Evolutionary conservation across 2,113 vertebrate genomes (phyloP).

Genomic region (Polyodon spathula): DNA sequence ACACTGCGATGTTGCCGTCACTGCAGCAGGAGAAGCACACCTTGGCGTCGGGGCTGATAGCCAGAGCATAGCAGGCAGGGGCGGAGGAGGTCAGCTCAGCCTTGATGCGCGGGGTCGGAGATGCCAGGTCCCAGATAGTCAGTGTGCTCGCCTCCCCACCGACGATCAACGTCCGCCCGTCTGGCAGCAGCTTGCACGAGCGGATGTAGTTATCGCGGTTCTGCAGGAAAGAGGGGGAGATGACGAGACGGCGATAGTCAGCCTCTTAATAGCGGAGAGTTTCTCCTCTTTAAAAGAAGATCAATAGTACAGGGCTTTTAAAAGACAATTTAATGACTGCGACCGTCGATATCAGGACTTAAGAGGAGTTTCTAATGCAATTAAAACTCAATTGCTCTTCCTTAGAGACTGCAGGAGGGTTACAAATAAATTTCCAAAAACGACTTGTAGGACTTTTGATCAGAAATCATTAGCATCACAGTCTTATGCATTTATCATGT

Average conservation of each 20-base stretch:
- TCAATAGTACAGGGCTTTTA: conserved; percentile 44
- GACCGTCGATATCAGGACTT: conserved; percentile 44
- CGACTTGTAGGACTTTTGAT: too few relatives aligned
- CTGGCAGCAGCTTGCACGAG: conserved; percentile 91
- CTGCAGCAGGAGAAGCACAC: conserved; percentile 99
- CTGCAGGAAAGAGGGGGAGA: conserved; percentile 42
- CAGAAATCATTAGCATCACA: too few relatives aligned
- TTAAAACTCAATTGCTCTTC: conserved; percentile 24
- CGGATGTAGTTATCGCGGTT: conserved; percentile 99
- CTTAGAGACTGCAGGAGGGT: too few relatives aligned
- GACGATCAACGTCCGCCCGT: conserved; percentile 92
- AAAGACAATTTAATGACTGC: conserved; percentile 47
- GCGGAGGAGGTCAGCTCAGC: conserved; percentile 95
- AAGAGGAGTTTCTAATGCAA: conserved; percentile 10
- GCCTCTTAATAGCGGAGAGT: conserved; percentile 3
- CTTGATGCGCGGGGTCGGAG: conserved; percentile 94
- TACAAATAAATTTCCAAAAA: too few relatives aligned
- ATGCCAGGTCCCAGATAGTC: conserved; percentile 97
- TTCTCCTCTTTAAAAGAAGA: conserved; percentile 19
- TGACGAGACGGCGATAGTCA: not conserved
- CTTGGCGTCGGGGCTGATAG: conserved; percentile 97
- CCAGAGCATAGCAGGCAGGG: conserved; percentile 92
- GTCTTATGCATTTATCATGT: too few relatives aligned
- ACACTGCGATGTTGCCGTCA: conserved; percentile 97
- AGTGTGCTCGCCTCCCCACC: conserved; percentile 95